Conservation (phyloP, 1,140 invertebrate species). For the Caenorhabditis briggsae region DNA sequence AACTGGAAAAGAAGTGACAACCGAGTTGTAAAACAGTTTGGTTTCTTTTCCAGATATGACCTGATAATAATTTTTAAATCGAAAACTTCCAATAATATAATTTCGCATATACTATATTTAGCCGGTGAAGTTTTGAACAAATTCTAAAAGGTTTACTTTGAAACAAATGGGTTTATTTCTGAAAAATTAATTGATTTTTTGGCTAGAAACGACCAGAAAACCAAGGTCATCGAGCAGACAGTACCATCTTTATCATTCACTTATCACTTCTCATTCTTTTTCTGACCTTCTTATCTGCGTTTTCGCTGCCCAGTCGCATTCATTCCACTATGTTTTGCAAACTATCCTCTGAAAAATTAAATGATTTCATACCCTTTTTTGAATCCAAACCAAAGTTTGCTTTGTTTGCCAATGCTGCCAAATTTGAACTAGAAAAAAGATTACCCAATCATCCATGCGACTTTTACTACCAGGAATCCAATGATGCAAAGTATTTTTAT, state of each 20-base stretch:
- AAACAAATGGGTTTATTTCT: too few relatives aligned
- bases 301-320: background rate
- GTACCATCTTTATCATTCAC: background rate
- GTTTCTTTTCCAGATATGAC: too few relatives aligned
- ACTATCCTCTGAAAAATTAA: constrained; percentile 5
- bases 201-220: background rate
- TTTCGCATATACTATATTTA: too few relatives aligned
- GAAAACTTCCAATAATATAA: too few relatives aligned
- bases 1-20: background rate
- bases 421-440: constrained; percentile 27
- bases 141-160: too few relatives aligned
- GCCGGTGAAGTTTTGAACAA: too few relatives aligned
- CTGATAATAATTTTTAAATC: too few relatives aligned
- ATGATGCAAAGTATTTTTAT: constrained; percentile 17
- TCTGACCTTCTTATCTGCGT: constrained; percentile 17
- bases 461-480: constrained; percentile 3
- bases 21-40: background rate
- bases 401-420: constrained; percentile 25
- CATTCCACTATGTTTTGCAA: background rate
- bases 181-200: too few relatives aligned
- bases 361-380: background rate
- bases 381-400: constrained; percentile 10
- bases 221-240: background rate
- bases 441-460: constrained; percentile 36
- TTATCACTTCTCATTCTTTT: background rate